Evolutionary conservation across 1,140 invertebrate genomes (phyloP), one percentile per base, ranked within the genome.

Genomic region (Daktulosphaira vitifoliae): DNA sequence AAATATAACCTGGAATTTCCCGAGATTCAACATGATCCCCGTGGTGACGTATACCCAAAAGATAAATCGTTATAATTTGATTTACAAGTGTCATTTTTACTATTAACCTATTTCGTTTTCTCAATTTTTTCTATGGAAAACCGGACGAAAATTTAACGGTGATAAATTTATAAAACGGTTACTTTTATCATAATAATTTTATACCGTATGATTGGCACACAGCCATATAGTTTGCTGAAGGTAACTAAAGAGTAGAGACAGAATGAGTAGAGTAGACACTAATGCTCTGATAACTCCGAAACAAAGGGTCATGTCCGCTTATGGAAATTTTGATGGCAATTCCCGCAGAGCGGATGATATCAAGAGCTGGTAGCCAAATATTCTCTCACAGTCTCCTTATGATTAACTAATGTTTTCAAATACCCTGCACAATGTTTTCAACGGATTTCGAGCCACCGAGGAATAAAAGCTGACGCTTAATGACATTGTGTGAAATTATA

Each of bases 401-500:
- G 39, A 44, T 16, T 15, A 15, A 7, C 3, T 44, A 44, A 44
- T 44, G 15, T n/a, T 7, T 4, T n/a, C n/a, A n/a, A n/a, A 44
- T 15, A 44, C 5, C 5, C 9, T 7, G n/a, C 9, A 44, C n/a
- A 44, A 37, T 37, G 33, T 37, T 37, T 37, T 37, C n/a, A 33
- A 33, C 29, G 16, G 51, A 16, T 25, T 25, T 53, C 7, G 29
- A 29, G 11, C 29, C 6, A 18, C 16, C 9, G 26, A 13, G 11
- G 13, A 18, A 11, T 25, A 33, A 16, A 9, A 2, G 29, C 29
- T 33, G 26, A 37, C 51, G 18, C n/a, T 53, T 37, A 37, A 50
- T 23, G 51, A 53, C 51, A 53, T 16, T 16, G 51, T 37, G 29
- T 26, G 11, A 53, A 53, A 26, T 53, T 33, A 53, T 53, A 23